These are phyloP conservation scores for Suncus etruscus DNA, from an alignment of 2,113 vertebrate genomes.

Conservation along the genomic window DNA sequence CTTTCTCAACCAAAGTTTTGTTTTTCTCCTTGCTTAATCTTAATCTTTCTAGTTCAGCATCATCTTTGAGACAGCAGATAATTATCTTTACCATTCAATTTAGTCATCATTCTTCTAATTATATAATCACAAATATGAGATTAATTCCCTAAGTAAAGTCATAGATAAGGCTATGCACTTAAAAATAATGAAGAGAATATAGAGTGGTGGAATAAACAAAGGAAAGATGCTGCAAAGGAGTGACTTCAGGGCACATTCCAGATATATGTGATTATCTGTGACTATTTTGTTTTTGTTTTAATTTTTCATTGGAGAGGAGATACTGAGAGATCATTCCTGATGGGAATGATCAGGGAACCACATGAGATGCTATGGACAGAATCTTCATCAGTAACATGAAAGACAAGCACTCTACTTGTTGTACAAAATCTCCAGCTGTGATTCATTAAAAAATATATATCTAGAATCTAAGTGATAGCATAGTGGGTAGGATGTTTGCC, in stretches of 20 bases:
- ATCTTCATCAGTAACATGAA: no score
- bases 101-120: neutral
- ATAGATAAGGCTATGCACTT: neutral
- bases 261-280: accelerated
- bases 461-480: no score
- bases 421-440: no score
- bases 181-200: neutral
- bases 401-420: no score
- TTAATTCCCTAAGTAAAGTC: neutral
- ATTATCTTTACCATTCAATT: neutral
- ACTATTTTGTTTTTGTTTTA: no score
- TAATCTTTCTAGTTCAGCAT: constrained; percentile 5
- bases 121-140: neutral
- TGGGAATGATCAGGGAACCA: no score
- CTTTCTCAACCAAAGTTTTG: constrained; percentile 12
- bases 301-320: no score
- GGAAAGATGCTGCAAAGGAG: neutral
- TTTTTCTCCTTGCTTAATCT: neutral
- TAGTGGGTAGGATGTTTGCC: no score
- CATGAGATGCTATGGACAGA: no score
- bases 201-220: neutral
- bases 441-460: no score
- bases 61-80: neutral
- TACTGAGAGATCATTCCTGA: no score
- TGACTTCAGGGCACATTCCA: neutral